Evolutionary conservation across 1,140 invertebrate species (phyloP), one percentile per base, ranked within the genome.

Genomic region (Venustaconcha ellipsiformis): DNA sequence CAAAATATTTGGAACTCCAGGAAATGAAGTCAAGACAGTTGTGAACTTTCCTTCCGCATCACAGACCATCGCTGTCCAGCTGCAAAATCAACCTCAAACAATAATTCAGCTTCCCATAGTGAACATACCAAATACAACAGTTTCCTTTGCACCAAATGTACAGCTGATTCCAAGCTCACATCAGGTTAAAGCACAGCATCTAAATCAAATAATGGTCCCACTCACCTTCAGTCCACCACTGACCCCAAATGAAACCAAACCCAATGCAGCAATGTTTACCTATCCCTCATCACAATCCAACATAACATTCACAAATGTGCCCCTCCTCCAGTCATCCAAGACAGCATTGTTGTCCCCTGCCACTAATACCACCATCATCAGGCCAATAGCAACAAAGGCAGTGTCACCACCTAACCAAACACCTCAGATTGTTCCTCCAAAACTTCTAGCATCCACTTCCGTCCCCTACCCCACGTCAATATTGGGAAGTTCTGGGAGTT

Each of bases 141-240:
- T 68, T 23, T 55, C 70, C 26, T 57, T 64, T 60, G 58, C 66
- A 30, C 71, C 78, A n/a, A 76, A 76, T 59, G 57, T 81, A 14
- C 83, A 84, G 26, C 71, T 78, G 60, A 70, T 80, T 70, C 77
- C 80, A 56, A 70, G 70, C 14, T 68, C 76, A 14, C 75, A 77
- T 14, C 63, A 74, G 14, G 64, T 20, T 15, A n/a, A 66, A 77
- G 72, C 78, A 57, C 82, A 62, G 70, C 82, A 67, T 67, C 69
- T 69, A n/a, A 65, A 76, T 59, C 75, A 81, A 63, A 71, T 83
- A 20, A 77, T 80, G 70, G 78, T 86, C 56, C 84, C 84, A 55
- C 57, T 84, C 4, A 80, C 82, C n/a, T 81, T 83, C 57, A 84
- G 78, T 78, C 79, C 79, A 58, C 84, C 80, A 18, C 60, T 81